Conservation (phyloP, 2,888 invertebrate genomes). For the Eudemis profundana region DNA sequence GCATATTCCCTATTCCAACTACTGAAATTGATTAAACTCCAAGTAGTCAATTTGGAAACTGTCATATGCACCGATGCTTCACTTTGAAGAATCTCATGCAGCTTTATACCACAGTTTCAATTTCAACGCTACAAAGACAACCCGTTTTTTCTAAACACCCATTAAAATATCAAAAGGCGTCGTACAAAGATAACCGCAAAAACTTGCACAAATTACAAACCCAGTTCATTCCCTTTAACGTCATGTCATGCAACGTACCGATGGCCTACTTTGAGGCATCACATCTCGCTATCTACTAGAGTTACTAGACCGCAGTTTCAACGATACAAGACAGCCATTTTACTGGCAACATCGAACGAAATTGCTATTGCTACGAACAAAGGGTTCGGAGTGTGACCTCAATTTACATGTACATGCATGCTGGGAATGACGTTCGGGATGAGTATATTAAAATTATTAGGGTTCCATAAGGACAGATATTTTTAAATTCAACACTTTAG, state of each 20-base stretch:
- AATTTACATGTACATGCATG: slow-evolving; percentile 16
- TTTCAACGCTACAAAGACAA: not conserved
- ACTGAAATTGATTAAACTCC: no score
- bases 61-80: no score
- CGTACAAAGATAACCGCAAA: not conserved
- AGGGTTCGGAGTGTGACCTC: slow-evolving; percentile 1
- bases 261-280: slow-evolving; percentile 22
- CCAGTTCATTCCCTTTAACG: slow-evolving; percentile 8
- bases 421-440: slow-evolving; percentile 5
- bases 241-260: slow-evolving; percentile 12
- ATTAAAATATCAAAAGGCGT: slow-evolving; percentile 13
- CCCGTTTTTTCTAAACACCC: not conserved
- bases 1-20: no score
- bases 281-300: slow-evolving; percentile 12
- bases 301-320: slow-evolving; percentile 27
- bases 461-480: no score
- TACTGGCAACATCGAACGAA: slow-evolving; percentile 8
- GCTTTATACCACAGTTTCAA: not conserved
- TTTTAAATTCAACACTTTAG: no score
- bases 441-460: not conserved
- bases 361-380: slow-evolving; percentile 22
- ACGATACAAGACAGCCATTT: slow-evolving; percentile 21
- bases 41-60: no score
- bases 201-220: slow-evolving; percentile 6
- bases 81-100: no score